These are phyloP conservation scores for Scophthalmus maximus DNA, from an alignment of 2,113 vertebrate genomes.

Conservation along the genomic window DNA sequence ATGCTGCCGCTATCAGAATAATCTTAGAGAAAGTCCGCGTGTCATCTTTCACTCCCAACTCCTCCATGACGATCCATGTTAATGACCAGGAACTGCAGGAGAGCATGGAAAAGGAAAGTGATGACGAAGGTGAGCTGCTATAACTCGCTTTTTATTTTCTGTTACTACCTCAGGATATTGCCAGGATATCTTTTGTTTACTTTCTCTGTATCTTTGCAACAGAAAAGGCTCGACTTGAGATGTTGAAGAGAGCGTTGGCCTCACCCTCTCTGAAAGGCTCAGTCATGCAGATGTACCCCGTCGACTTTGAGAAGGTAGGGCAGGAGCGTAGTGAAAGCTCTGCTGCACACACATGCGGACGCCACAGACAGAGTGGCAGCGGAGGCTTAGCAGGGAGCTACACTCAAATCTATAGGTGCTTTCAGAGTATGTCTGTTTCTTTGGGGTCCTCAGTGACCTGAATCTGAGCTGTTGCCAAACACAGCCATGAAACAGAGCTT, in stretches of 20 bases:
- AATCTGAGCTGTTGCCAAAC: conserved; percentile 37
- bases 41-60: conserved; percentile 67
- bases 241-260: conserved; percentile 75
- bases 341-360: conserved; percentile 26
- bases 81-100: conserved; percentile 74
- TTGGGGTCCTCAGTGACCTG: conserved; percentile 59
- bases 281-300: conserved; percentile 80
- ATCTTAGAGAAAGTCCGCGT: conserved; percentile 67
- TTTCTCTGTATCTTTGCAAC: conserved; percentile 36
- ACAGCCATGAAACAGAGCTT: conserved; percentile 55
- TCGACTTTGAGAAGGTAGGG: conserved; percentile 90
- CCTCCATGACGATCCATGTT: conserved; percentile 71
- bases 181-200: neutral
- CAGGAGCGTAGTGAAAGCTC: conserved; percentile 22
- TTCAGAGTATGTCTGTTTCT: conserved; percentile 29
- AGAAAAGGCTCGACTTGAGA: conserved; percentile 70
- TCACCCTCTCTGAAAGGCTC: conserved; percentile 24
- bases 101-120: conserved; percentile 40
- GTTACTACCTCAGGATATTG: neutral
- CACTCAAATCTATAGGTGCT: conserved; percentile 44
- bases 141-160: neutral
- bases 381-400: conserved; percentile 64
- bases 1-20: conserved; percentile 30
- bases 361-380: conserved; percentile 71
- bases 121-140: conserved; percentile 67